Evolutionary conservation across 2,113 vertebrate species (phyloP), one percentile per base, ranked within the genome.

Genomic region (Tringa solitaria): DNA sequence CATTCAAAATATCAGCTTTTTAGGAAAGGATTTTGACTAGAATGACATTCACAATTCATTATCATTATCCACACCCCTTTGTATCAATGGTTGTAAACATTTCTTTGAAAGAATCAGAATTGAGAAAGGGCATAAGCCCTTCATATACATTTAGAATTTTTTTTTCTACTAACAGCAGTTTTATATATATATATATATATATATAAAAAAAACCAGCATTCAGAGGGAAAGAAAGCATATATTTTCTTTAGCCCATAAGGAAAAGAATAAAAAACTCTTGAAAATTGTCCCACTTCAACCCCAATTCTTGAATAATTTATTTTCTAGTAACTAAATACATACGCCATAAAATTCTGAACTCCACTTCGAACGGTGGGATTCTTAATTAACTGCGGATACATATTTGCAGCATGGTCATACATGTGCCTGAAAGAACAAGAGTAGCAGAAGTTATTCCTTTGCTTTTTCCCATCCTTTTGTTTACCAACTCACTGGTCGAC

Each of bases 341-440:
- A 99, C 99, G 12, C 45, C 95, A 99, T 98, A 94, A 99, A 99
- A 82, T 84, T 88, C 95, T 98, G 92, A 56, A 99, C 98, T 46
- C 94, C 97, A 10, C 69, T 86, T 45, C 98, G 72, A 45, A 98
- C 22, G 41, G 88, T 24, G 5, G 96, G 94, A 50, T 97, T 91
- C 26, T 93, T 95, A 96, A 99, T 99, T 85, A 99, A 93, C 97
- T 99, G 98, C 1, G 99, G 99, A 85, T 99, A 99, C 97, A 99
- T 98, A 96, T 99, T 99, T 95, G 91, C 90, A 97, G 98, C 98
- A 97, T 99, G 98, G 95, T 99, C 98, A 90, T 97, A 97, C 97
- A 99, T 99, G 76, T 98, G 98, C 95, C 99, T 99, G 97, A 24
- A 96, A 97, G 7, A 95, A 96, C 35, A 96, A 96, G 18, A 77